Evolutionary conservation across 2,113 vertebrate genomes (phyloP).

Genomic region (Spea multiplicata): DNA sequence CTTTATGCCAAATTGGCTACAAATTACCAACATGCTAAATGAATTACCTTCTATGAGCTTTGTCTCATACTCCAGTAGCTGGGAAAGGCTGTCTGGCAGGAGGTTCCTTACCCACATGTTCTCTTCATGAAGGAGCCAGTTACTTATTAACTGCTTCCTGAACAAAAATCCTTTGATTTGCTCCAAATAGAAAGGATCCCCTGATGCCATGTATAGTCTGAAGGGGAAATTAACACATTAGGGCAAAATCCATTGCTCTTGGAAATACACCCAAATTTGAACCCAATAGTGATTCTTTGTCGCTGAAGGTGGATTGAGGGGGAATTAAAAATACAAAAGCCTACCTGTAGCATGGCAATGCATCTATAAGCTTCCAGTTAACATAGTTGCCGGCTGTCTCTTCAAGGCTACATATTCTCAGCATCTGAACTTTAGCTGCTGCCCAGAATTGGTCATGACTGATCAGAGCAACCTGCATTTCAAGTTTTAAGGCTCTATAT

Average conservation of each 20-base stretch:
- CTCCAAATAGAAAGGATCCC: conserved; percentile 53
- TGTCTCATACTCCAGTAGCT: conserved; percentile 57
- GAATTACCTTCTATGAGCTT: conserved; percentile 58
- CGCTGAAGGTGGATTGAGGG: no score
- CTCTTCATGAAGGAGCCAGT: conserved; percentile 59
- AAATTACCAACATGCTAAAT: neutral
- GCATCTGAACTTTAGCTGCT: conserved; percentile 52
- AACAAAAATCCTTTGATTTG: conserved; percentile 55
- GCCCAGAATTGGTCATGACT: conserved; percentile 55
- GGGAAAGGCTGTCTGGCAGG: conserved; percentile 54
- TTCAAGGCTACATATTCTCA: conserved; percentile 51
- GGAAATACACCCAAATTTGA: no score
- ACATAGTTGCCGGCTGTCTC: conserved; percentile 51
- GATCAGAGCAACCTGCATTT: conserved; percentile 45
- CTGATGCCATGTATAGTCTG: conserved; percentile 55
- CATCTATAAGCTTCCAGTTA: conserved; percentile 58
- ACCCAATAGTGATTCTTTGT: no score
- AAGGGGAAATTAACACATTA: no score
- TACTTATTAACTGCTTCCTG: conserved; percentile 54
- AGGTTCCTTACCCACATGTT: conserved; percentile 54
- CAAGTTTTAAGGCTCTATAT: conserved; percentile 52
- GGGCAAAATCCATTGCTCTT: no score
- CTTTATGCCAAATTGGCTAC: neutral
- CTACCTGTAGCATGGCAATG: conserved; percentile 52
- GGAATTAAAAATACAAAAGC: no score